These are phyloP conservation scores for Homarus americanus DNA, from an alignment of 1,140 invertebrate species.

Conservation along the genomic window DNA sequence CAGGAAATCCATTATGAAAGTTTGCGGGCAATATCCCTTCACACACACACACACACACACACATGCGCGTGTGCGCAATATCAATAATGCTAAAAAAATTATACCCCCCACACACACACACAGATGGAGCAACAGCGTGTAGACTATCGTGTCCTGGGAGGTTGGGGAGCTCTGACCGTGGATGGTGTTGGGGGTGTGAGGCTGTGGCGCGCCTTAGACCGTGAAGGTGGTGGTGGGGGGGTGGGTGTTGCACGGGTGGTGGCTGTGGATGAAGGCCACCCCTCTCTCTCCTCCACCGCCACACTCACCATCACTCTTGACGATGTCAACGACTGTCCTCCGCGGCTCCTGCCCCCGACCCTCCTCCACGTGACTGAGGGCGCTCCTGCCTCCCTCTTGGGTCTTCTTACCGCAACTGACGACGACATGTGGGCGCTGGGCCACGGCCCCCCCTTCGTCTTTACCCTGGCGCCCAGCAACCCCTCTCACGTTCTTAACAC, in stretches of 20 bases:
- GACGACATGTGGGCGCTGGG: constrained; percentile 56
- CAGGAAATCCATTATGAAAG: no score
- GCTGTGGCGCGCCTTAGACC: constrained; percentile 36
- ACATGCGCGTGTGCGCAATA: no score
- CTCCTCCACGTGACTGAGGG: constrained; percentile 56
- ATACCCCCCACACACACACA: no score
- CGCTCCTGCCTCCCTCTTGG: constrained; percentile 42
- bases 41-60: no score
- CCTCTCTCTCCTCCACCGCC: constrained; percentile 55
- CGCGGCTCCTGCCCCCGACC: constrained; percentile 53
- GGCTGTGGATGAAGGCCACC: constrained; percentile 50
- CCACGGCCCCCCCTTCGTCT: constrained; percentile 62
- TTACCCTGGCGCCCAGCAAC: constrained; percentile 52
- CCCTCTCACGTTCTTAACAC: constrained; percentile 31
- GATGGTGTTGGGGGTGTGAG: constrained; percentile 15
- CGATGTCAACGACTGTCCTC: constrained; percentile 65
- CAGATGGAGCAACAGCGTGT: constrained; percentile 16
- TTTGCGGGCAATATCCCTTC: no score
- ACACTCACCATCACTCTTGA: constrained; percentile 48
- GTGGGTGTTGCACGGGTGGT: constrained; percentile 24
- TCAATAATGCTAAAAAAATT: no score
- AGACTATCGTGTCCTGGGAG: constrained; percentile 19
- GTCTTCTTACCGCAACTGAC: constrained; percentile 60
- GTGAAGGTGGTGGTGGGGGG: constrained; percentile 16
- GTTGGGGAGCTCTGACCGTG: constrained; percentile 15